phyloP scores from a whole-genome alignment of 2,888 invertebrate genomes.

The Brachyopa scutellaris region DNA sequence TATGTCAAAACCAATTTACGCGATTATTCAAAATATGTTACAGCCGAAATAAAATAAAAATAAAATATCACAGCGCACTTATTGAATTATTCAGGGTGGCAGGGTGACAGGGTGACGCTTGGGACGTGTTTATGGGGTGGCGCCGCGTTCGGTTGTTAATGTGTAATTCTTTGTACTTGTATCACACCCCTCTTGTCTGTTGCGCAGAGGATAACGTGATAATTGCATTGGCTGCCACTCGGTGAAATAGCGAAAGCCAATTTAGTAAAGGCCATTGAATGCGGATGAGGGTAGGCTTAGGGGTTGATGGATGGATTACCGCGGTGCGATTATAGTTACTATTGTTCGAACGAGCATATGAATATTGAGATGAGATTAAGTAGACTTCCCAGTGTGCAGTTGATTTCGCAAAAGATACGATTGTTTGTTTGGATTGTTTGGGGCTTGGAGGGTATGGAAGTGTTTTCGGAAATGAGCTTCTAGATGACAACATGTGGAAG shows the following conservation, averaged over 20 bases:
- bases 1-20: conserved; percentile 71
- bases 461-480: conserved; percentile 26
- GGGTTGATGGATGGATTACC: conserved; percentile 61
- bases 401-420: not conserved
- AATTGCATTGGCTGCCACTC: conserved; percentile 66
- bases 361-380: conserved; percentile 66
- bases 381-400: conserved; percentile 33
- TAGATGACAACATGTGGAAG: conserved; percentile 25
- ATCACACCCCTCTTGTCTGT: conserved; percentile 42
- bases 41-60: conserved; percentile 29
- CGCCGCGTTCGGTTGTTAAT: conserved; percentile 25
- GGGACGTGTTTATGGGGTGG: conserved; percentile 55
- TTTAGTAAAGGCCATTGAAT: conserved; percentile 43
- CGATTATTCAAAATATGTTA: conserved; percentile 65
- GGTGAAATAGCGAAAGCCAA: conserved; percentile 69
- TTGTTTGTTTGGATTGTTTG: too few species aligned
- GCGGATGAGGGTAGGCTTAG: conserved; percentile 12
- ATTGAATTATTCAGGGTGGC: conserved; percentile 47
- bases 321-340: conserved; percentile 57
- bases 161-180: conserved; percentile 30
- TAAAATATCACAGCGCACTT: conserved; percentile 20
- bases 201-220: conserved; percentile 54
- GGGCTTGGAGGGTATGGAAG: not conserved
- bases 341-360: conserved; percentile 68
- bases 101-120: conserved; percentile 6